Conservation (phyloP, 2,888 invertebrate species). For the Drosophila paranaensis region DNA sequence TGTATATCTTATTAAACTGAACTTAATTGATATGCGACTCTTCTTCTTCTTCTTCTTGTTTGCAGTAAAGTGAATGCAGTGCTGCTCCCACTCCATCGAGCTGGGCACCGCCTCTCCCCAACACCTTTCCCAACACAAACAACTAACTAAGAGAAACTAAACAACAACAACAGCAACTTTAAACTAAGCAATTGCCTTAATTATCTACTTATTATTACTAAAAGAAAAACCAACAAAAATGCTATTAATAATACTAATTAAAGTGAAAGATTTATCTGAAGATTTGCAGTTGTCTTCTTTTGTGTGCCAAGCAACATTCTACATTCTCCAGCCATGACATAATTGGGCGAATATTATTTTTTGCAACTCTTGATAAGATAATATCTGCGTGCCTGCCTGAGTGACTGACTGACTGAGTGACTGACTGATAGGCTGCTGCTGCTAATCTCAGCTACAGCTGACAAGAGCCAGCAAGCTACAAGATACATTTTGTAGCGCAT, state of each 20-base stretch:
- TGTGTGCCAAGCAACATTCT: conserved; percentile 52
- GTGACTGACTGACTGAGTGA: conserved; percentile 23
- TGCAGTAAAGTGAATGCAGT: conserved; percentile 76
- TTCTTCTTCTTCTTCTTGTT: conserved; percentile 63
- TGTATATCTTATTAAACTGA: conserved; percentile 18
- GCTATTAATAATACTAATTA: conserved; percentile 68
- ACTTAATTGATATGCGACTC: conserved; percentile 49
- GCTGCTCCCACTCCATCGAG: conserved; percentile 28
- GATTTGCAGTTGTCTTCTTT: conserved; percentile 25
- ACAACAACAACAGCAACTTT: conserved; percentile 23
- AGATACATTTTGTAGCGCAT: conserved; percentile 63
- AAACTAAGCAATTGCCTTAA: conserved; percentile 35
- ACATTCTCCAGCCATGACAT: conserved; percentile 53
- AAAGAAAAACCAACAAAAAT: conserved; percentile 6
- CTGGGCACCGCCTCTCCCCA: conserved; percentile 18
- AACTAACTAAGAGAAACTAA: conserved; percentile 55
- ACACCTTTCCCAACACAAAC: conserved; percentile 35
- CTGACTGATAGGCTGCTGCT: conserved; percentile 1
- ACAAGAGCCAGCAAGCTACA: conserved; percentile 37
- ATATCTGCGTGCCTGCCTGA: conserved; percentile 1
- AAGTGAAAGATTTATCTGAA: conserved; percentile 26
- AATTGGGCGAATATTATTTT: conserved; percentile 63
- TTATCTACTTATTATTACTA: conserved; percentile 28
- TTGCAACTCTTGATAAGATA: conserved; percentile 63
- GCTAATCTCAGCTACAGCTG: conserved; percentile 66